Percentiles rank a stretch among this genome's conserved stretches.
Conservation (phyloP, 92 coral and sea anemone species). For the Heliopora coerulea region DNA sequence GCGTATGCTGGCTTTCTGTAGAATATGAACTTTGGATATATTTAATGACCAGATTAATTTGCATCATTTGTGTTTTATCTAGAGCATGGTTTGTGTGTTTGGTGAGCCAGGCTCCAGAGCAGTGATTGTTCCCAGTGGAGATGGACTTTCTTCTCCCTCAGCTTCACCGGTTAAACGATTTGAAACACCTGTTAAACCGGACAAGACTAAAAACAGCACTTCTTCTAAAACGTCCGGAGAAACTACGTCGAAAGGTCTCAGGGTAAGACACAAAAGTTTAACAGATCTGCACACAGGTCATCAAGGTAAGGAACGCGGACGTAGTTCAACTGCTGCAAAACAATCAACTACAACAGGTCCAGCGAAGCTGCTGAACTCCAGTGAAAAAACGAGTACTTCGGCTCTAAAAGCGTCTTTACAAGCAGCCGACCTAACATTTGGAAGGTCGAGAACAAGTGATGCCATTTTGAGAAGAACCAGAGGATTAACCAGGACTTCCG, state of each 20-base stretch:
- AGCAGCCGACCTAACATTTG: constrained; percentile 27
- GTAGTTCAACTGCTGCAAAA: not conserved
- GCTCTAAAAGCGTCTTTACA: constrained; percentile 1
- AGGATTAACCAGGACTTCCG: not conserved
- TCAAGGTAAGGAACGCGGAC: not conserved
- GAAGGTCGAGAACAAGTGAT: constrained; percentile 34
- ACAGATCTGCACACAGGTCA: not conserved
- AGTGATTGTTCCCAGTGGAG: constrained; percentile 3
- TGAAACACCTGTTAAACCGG: constrained; percentile 10
- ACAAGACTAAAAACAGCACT: constrained; percentile 1
- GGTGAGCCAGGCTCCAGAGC: constrained; percentile 19
- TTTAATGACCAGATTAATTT: no score
- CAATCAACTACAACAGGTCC: not conserved
- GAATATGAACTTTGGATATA: no score
- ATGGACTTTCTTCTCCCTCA: not conserved
- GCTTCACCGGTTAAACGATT: not conserved
- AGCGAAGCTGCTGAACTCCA: not conserved
- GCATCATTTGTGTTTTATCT: not conserved
- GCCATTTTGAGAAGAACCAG: constrained; percentile 23
- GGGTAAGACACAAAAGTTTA: constrained; percentile 12
- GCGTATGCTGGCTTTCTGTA: no score
- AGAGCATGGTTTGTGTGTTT: constrained; percentile 41
- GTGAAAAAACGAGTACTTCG: not conserved
- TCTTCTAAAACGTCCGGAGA: constrained; percentile 1
- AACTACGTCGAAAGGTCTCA: not conserved